Conservation (phyloP, 2,113 vertebrate species). For the Mohoua ochrocephala region DNA sequence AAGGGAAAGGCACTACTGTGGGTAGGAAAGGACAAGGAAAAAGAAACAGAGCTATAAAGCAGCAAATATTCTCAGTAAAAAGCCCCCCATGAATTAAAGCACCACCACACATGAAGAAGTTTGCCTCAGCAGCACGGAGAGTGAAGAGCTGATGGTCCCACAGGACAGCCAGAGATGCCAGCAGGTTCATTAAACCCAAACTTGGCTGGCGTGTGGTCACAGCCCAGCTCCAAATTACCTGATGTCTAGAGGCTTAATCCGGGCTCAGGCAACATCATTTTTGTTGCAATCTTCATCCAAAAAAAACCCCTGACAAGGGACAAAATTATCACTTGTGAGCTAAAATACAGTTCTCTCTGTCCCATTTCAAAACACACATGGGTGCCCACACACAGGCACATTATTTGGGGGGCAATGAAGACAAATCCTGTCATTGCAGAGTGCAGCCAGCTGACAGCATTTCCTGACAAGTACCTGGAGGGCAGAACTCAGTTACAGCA, state of each 20-base stretch:
- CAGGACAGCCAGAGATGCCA: neutral
- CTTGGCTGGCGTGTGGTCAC: rapidly evolving
- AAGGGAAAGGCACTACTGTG: rapidly evolving
- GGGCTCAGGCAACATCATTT: neutral
- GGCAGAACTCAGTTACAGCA: neutral
- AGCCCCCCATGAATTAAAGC: neutral
- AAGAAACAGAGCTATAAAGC: neutral
- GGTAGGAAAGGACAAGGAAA: neutral
- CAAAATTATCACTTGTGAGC: neutral
- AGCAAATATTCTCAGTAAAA: neutral
- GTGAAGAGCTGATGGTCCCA: neutral
- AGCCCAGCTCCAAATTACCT: neutral
- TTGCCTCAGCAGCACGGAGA: neutral
- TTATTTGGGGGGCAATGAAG: neutral
- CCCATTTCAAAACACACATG: neutral
- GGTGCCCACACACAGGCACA: rapidly evolving
- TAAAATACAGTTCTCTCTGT: rapidly evolving
- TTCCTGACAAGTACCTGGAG: neutral
- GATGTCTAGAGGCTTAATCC: neutral
- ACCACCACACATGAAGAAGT: rapidly evolving
- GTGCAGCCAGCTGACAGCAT: neutral
- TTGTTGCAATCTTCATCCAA: neutral
- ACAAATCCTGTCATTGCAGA: neutral
- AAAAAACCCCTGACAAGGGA: neutral
- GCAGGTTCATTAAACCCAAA: neutral